Evolutionary conservation across 92 coral and sea anemone species (phyloP).

Genomic region (Porites evermanni): DNA sequence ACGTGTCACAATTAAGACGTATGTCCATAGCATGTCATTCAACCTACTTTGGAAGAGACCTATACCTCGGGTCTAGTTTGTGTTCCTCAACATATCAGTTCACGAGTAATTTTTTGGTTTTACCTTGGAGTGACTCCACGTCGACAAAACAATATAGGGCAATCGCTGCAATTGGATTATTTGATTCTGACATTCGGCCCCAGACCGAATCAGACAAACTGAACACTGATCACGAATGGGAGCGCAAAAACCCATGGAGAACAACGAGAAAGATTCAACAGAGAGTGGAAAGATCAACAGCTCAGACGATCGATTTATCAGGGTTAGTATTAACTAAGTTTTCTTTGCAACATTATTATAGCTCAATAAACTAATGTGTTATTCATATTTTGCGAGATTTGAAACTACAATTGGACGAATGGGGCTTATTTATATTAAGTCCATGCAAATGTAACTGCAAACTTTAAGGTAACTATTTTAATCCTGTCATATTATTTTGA

Average conservation of each 20-base stretch:
- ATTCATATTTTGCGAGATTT: not conserved
- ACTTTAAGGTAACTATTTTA: slow-evolving; percentile 9
- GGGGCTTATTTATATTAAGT: not conserved
- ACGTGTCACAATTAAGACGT: not conserved
- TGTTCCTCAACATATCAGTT: not conserved
- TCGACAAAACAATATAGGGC: not conserved
- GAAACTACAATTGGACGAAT: not conserved
- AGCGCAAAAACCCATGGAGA: slow-evolving; percentile 23
- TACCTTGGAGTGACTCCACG: not conserved
- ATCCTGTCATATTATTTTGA: not conserved
- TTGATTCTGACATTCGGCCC: not conserved
- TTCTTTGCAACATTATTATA: slow-evolving; percentile 8
- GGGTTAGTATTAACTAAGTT: slow-evolving; percentile 22
- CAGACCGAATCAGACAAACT: slow-evolving; percentile 1
- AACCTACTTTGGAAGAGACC: not conserved
- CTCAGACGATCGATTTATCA: slow-evolving; percentile 16
- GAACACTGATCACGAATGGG: not conserved
- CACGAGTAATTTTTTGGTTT: not conserved
- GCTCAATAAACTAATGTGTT: not conserved
- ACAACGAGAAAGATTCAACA: slow-evolving; percentile 6
- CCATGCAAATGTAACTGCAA: slow-evolving; percentile 11
- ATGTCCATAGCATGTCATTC: not conserved
- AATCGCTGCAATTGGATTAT: not conserved
- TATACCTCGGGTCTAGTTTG: not conserved
- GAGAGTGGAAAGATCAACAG: slow-evolving; percentile 1